phyloP scores from a whole-genome alignment of 2,888 invertebrate species.

The Agrochola macilenta region DNA sequence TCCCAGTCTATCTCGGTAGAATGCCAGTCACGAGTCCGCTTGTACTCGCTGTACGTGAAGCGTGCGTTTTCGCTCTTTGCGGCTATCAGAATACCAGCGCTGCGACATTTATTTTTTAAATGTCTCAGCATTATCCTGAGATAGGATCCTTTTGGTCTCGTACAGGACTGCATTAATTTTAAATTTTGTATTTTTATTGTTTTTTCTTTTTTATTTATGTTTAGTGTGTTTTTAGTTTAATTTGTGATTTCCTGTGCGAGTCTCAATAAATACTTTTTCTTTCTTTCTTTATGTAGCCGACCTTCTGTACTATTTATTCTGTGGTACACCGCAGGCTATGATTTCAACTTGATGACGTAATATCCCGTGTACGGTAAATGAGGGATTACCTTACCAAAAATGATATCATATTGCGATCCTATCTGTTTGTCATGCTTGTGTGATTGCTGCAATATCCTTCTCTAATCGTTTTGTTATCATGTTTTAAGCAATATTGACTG shows the following conservation, averaged over 20 bases:
- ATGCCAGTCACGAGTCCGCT: neutral
- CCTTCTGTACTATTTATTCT: slow-evolving; percentile 9
- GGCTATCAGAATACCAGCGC: no score
- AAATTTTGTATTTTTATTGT: no score
- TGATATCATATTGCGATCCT: slow-evolving; percentile 21
- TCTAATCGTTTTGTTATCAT: slow-evolving; percentile 19
- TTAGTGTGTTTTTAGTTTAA: no score
- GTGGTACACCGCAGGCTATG: neutral
- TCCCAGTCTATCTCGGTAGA: neutral
- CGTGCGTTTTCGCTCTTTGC: neutral
- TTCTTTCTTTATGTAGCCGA: neutral
- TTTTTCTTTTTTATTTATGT: no score
- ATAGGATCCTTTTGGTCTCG: no score
- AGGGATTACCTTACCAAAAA: slow-evolving; percentile 18
- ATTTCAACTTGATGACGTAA: slow-evolving; percentile 31
- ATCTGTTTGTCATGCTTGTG: neutral
- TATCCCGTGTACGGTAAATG: slow-evolving; percentile 18
- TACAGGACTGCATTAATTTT: no score
- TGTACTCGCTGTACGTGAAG: neutral
- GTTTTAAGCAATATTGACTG: slow-evolving; percentile 22
- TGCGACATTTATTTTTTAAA: no score
- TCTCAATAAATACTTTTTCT: no score
- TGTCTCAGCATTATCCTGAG: no score
- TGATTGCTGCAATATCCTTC: slow-evolving; percentile 29
- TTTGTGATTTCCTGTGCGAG: no score